Conservation (phyloP, 2,113 vertebrate species). For the Eurystomus gularis region DNA sequence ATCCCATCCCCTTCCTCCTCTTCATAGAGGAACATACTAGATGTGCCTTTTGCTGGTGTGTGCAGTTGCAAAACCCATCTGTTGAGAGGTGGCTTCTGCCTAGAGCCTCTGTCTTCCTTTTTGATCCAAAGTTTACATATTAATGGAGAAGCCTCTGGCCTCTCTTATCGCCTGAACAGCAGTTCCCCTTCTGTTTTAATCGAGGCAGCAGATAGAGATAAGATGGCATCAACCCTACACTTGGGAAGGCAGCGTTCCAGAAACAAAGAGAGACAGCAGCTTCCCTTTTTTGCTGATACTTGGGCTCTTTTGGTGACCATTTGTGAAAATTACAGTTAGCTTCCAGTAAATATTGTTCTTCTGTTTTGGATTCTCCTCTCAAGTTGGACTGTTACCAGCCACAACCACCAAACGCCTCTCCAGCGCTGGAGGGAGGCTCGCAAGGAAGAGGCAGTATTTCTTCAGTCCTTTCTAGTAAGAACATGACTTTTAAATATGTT, state of each 20-base stretch:
- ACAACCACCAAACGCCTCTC: not conserved
- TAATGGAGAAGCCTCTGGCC: not conserved
- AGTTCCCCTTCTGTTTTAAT: not conserved
- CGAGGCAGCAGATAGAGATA: not conserved
- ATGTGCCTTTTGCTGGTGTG: not conserved
- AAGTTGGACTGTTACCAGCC: not conserved
- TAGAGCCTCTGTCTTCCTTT: not conserved
- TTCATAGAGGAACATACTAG: too few relatives aligned
- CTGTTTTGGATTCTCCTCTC: not conserved
- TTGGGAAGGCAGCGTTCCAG: not conserved
- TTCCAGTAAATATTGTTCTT: not conserved
- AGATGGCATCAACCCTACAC: not conserved
- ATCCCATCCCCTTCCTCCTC: not conserved
- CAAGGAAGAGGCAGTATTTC: not conserved
- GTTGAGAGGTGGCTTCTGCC: not conserved
- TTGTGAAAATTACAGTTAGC: not conserved
- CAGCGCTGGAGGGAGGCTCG: fast-evolving
- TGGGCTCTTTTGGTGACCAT: not conserved
- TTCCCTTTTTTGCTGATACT: not conserved
- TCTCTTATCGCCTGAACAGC: not conserved
- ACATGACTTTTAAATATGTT: not conserved
- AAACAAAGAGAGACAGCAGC: not conserved
- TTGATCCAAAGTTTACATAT: not conserved
- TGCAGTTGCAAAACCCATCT: not conserved
- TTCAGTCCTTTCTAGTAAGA: not conserved